Percentiles rank a stretch among this genome's conserved stretches.
Conservation (phyloP, 2,113 vertebrate genomes). For the Penelope pileata region DNA sequence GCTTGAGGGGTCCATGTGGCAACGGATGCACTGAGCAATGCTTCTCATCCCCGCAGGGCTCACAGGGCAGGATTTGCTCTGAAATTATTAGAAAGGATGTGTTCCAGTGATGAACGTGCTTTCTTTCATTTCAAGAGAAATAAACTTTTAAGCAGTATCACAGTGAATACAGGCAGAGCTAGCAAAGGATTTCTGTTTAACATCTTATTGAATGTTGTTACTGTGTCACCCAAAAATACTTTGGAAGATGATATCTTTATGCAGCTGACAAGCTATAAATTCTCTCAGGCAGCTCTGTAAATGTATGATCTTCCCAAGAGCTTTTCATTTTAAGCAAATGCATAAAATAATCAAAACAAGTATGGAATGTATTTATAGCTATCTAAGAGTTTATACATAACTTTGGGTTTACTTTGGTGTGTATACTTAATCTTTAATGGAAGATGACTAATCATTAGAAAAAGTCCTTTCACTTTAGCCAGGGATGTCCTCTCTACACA, state of each 20-base stretch:
- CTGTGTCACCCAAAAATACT: slow-evolving; percentile 55
- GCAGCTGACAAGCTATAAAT: slow-evolving; percentile 68
- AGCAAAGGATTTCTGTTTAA: slow-evolving; percentile 40
- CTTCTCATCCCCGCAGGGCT: not conserved
- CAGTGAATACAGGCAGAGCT: not conserved
- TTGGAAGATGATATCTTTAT: slow-evolving; percentile 64
- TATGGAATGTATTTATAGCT: slow-evolving; percentile 49
- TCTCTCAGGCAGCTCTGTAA: slow-evolving; percentile 49
- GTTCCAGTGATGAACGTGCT: not conserved
- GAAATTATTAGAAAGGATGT: slow-evolving; percentile 17
- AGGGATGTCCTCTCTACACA: not conserved
- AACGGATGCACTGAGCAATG: not conserved
- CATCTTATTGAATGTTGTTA: slow-evolving; percentile 42
- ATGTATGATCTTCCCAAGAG: slow-evolving; percentile 61
- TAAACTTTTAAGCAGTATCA: slow-evolving; percentile 45
- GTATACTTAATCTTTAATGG: slow-evolving; percentile 3
- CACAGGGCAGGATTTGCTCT: not conserved
- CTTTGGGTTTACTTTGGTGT: not conserved
- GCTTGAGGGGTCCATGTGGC: not conserved
- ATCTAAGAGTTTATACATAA: slow-evolving; percentile 12
- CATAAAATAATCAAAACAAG: slow-evolving; percentile 33
- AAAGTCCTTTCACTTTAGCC: not conserved
- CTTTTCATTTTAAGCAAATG: slow-evolving; percentile 52
- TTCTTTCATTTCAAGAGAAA: slow-evolving; percentile 21
- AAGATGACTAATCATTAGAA: not conserved